phyloP scores from a whole-genome alignment of 1,140 invertebrate genomes.

The Drosophila pallidifrons region DNA sequence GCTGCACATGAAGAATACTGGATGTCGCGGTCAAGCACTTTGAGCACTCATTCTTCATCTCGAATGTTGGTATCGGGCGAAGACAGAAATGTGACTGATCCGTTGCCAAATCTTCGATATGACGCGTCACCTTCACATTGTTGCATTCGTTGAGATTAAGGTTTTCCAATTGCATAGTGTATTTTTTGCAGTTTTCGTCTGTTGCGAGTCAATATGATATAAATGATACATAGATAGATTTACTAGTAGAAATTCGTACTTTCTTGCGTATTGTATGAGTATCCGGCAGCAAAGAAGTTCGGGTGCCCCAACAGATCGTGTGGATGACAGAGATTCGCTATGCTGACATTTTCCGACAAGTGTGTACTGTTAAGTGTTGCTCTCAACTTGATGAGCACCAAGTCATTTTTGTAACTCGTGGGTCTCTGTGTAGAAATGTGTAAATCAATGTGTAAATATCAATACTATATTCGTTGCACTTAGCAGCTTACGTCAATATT shows the following conservation, averaged over 20 bases:
- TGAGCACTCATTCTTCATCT: neutral
- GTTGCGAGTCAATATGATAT: neutral
- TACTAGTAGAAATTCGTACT: neutral
- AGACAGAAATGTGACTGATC: constrained; percentile 23
- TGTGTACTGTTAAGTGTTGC: neutral
- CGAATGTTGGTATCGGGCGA: neutral
- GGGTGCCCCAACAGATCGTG: neutral
- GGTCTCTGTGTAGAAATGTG: neutral
- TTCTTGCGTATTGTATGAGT: neutral
- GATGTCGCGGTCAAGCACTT: constrained; percentile 31
- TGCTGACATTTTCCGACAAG: neutral
- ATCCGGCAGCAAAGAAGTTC: neutral
- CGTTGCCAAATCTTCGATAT: neutral
- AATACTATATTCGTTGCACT: neutral
- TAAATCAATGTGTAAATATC: too few relatives aligned
- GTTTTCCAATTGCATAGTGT: neutral
- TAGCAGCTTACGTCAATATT: neutral
- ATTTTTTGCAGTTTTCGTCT: constrained; percentile 21
- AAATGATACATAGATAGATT: neutral
- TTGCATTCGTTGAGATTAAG: neutral
- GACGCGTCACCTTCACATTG: neutral
- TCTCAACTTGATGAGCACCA: neutral
- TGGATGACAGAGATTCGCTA: neutral
- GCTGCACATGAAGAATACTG: constrained; percentile 41
- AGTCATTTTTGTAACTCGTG: neutral